Evolutionary conservation across 2,888 invertebrate species (phyloP).

Genomic region (Pachycephus smyrnensis): DNA sequence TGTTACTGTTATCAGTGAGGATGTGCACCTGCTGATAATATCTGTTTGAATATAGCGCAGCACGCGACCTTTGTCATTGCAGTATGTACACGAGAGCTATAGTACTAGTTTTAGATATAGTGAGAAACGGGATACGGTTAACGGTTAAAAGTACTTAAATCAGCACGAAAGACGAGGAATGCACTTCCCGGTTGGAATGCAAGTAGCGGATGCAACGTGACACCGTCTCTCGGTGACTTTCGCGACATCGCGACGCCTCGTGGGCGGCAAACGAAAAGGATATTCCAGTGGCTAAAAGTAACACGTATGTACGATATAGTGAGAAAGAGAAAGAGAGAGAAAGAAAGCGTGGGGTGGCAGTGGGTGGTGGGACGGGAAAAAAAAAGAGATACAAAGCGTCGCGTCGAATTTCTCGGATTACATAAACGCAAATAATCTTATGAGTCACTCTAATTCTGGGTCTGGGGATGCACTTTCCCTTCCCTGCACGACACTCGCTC

Average conservation of each 20-base stretch:
- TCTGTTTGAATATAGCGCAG: neutral
- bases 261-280: neutral
- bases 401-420: slow-evolving; percentile 35
- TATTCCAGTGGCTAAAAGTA: neutral
- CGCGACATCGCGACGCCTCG: slow-evolving; percentile 12
- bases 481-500: neutral
- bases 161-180: neutral
- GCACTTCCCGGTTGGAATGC: neutral
- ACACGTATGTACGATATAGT: neutral
- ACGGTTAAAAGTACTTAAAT: neutral
- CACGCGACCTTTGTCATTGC: neutral
- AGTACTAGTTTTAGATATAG: neutral
- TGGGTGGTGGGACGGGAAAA: neutral
- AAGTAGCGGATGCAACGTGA: neutral
- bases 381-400: slow-evolving; percentile 8
- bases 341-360: too few relatives aligned
- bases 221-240: neutral
- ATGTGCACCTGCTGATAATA: neutral
- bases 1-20: neutral
- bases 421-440: slow-evolving; percentile 39
- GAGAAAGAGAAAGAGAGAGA: neutral
- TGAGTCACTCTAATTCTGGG: slow-evolving; percentile 42
- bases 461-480: slow-evolving; percentile 34
- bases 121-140: neutral
- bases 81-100: neutral